Evolutionary conservation across 2,113 vertebrate species (phyloP), one percentile per base, ranked within the genome.

Genomic region (Rhinichthys klamathensis): DNA sequence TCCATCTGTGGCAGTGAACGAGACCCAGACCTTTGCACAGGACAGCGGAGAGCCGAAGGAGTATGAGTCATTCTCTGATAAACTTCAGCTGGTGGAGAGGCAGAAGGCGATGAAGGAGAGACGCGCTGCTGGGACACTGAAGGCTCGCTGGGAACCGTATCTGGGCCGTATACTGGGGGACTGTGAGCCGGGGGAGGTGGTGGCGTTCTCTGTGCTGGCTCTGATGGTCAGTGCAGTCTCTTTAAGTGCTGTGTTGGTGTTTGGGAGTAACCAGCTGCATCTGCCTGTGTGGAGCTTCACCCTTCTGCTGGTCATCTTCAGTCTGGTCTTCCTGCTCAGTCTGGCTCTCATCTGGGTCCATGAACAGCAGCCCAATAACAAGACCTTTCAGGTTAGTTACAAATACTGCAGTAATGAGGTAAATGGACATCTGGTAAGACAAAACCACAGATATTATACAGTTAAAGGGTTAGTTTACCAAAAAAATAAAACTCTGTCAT

Each of bases 1-100:
- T 41, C 84, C 89, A 1, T 89, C 88, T 3, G 75, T 69, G 10
- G 89, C 83, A 0, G 78, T 58, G 16, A 86, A 87, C 6, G 92
- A 92, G 81, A 85, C 89, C 75, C 92, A 92, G 87, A 91, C 87
- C 60, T 65, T 0, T 85, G 91, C 89, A 1, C 92, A 93, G 0
- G 92, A 95, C 0, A 25, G 89, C 0, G 89, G 89, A 0, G 94
- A 96, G 83, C 89, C 94, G 84, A 98, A 98, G 90, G 96, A 97
- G 88, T 98, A 98, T 0, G 96, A 97, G 87, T 99, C 97, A 21
- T 99, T 98, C 91, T 98, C 97, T 0, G 97, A 99, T 89, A 97
- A 97, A 89, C 93, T 97, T 4, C 96, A 97, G 90, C 87, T 98
- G 89, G 96, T 97, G 83, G 96, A 94, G 85, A 90, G 90, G 54